phyloP scores from a whole-genome alignment of 37 sponge, comb jelly and placozoan species.

The Crambe crambe region DNA sequence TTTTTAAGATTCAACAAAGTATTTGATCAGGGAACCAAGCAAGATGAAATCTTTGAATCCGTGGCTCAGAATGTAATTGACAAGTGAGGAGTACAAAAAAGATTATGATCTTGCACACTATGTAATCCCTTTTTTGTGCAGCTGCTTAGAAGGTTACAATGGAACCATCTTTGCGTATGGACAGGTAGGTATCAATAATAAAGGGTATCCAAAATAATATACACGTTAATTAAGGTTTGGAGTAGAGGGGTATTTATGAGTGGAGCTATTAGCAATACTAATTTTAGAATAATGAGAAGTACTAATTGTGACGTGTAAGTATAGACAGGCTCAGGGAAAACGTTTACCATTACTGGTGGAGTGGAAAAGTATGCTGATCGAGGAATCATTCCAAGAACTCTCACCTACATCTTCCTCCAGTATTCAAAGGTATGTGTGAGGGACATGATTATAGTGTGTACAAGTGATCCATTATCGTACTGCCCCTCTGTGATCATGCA shows the following conservation, averaged over 20 bases:
- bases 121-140: not conserved
- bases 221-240: no score
- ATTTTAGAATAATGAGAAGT: no score
- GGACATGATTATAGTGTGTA: not conserved
- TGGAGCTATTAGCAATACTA: no score
- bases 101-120: not conserved
- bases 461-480: no score
- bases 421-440: conserved; percentile 73
- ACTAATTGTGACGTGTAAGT: no score
- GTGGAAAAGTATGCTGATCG: conserved; percentile 86
- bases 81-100: conserved; percentile 70
- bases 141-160: conserved; percentile 95
- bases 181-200: conserved; percentile 83
- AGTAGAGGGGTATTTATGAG: no score
- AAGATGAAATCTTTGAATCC: conserved; percentile 88
- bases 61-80: conserved; percentile 81
- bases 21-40: conserved; percentile 77
- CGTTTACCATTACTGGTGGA: conserved; percentile 98
- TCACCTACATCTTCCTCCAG: conserved; percentile 87
- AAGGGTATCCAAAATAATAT: no score
- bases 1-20: conserved; percentile 75
- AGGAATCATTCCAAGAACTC: conserved; percentile 91
- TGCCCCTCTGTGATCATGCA: no score
- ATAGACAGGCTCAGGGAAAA: conserved; percentile 94
- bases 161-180: conserved; percentile 99